Base-by-base conservation (phyloP, 1,140 invertebrate species). In the Adoxophyes honmai region DNA sequence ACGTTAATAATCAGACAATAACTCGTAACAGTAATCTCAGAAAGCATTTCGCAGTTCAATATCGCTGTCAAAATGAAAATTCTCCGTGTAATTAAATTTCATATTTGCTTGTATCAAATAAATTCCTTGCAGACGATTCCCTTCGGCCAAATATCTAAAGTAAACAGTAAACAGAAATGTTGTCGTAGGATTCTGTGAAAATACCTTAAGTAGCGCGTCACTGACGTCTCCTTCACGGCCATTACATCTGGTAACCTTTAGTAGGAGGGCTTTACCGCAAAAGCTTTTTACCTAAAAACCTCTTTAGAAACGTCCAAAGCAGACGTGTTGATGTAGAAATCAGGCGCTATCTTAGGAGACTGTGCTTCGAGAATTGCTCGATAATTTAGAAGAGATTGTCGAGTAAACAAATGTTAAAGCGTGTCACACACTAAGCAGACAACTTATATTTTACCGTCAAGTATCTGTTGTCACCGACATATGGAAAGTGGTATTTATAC, bases 271-370 rank as follows among this genome's bases (percentile, higher is more conserved):
- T 52, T 52, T 52, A 9, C 51, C 33, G 34, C 34, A 52, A 52
- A 52, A 52, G 51, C 51, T 52, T 52, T 52, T 52, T 34, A 52
- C 51, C 33, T 48, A 52, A 52, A 52, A 52, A 52, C 33, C 51
- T 52, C 51, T 52, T 52, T 52, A 52, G 28, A 52, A 35, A 16
- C 16, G 51, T 52, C 51, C 51, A 52, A 35, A 52, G 16, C 51
- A 52, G 51, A 35, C 51, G 8, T 52, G 51, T 35, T 52, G 51
- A 52, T 35, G 33, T 52, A 35, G 34, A 52, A 48, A 48, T 48
- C 18, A 48, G 42, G 14, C 42, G 21, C 9, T 14, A 28, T 48
- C 42, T 48, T 48, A 48, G 42, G 21, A 48, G 16, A 48, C 42
- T 48, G 11, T 48, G 42, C 13, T 18, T 48, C 18, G 4, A 18